phyloP scores from a whole-genome alignment of 2,888 invertebrate genomes.

The Resseliella maxima region DNA sequence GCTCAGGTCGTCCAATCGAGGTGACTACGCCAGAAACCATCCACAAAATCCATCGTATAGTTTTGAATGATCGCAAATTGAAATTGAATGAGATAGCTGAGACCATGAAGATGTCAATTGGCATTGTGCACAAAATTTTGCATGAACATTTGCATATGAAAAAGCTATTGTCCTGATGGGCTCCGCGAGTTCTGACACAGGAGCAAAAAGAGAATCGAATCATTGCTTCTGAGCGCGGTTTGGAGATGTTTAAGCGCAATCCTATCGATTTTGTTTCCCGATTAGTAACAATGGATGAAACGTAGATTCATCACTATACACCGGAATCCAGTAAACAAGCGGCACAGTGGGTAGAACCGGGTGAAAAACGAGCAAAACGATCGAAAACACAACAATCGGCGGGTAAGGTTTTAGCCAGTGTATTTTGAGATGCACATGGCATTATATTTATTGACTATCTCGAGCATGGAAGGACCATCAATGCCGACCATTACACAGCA shows the following conservation, averaged over 20 bases:
- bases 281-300: conserved; percentile 53
- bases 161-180: conserved; percentile 17
- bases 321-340: conserved; percentile 12
- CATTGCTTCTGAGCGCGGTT: background rate
- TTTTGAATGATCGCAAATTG: conserved; percentile 44
- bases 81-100: conserved; percentile 54
- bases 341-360: background rate
- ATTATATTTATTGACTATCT: conserved; percentile 62
- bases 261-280: conserved; percentile 8
- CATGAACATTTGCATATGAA: conserved; percentile 59
- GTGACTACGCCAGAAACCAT: conserved; percentile 50
- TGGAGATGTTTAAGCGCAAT: conserved; percentile 53
- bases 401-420: conserved; percentile 62
- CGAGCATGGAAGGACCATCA: conserved; percentile 62
- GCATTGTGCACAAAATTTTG: conserved; percentile 58
- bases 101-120: conserved; percentile 57
- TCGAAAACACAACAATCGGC: conserved; percentile 60
- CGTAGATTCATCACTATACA: conserved; percentile 55
- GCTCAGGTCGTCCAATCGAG: conserved; percentile 43
- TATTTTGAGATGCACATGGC: conserved; percentile 63
- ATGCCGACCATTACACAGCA: conserved; percentile 59
- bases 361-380: background rate
- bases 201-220: conserved; percentile 42
- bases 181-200: conserved; percentile 54
- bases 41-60: background rate